Evolutionary conservation across 2,888 invertebrate genomes (phyloP), one percentile per base, ranked within the genome.

Genomic region (Phengaris alcon): DNA sequence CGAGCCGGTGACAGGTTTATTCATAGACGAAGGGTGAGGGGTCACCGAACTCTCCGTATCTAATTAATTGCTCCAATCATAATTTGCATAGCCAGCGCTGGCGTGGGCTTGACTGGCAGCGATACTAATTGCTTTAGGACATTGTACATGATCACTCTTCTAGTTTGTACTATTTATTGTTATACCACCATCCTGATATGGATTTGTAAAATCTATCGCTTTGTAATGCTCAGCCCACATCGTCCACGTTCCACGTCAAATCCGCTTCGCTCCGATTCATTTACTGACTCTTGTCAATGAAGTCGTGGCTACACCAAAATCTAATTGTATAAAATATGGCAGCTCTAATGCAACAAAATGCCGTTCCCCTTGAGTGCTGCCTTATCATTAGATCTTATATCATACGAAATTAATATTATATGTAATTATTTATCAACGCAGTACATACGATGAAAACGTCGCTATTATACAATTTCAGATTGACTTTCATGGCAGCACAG

Each of bases 41-140:
- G 74, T 74, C 74, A 51, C 64, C 74, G 51, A 74, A 64, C 64
- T 64, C 64, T 51, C 51, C 59, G 64, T 76, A 64, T 74, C 52
- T 76, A 52, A 75, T 76, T 69, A 75, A 76, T 76, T 69, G 69
- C 68, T 74, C 48, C 64, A 73, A 76, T 74, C 51, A 72, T 52
- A 64, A 64, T 64, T 64, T 64, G 13, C 64, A 64, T 64, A 64
- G 64, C 64, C 35, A 64, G 35, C 10, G 64, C 35, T 6, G 59
- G 64, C 64, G 64, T 64, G 64, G 64, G 64, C 64, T 64, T 35
- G 64, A 64, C 35, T 44, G 64, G 35, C 64, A 64, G 64, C 35
- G 35, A 44, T 64, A 44, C 35, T 64, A 12, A 64, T 64, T 44
- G 35, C 35, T 12, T 35, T 22, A 10, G 35, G 35, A 35, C 64